A percentile compares a stretch with the other conserved stretches of the same genome.
phyloP scores from a whole-genome alignment of 2,888 invertebrate species.

The Lasioglossum lativentre region DNA sequence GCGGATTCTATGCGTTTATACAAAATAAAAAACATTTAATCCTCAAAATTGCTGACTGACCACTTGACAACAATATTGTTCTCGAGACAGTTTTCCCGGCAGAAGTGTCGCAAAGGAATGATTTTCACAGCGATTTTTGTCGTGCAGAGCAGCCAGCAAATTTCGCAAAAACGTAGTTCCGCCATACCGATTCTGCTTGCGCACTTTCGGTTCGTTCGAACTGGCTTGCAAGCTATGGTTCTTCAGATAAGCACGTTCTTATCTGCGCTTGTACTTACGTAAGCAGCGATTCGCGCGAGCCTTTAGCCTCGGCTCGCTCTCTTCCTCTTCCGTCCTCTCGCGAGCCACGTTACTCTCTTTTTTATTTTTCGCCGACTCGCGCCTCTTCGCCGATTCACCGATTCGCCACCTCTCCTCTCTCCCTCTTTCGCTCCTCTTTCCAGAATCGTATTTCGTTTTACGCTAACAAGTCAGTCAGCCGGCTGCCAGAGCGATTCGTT shows the following conservation, averaged over 20 bases:
- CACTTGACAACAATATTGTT: background rate
- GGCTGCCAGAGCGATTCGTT: background rate
- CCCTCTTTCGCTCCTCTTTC: background rate
- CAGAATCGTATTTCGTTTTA: conserved; percentile 27
- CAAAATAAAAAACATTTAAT: no score
- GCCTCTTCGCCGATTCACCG: background rate
- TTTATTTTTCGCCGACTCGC: conserved; percentile 4
- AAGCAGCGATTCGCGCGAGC: conserved; percentile 67
- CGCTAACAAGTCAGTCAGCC: conserved; percentile 4
- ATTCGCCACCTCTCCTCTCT: background rate
- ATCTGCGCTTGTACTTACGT: conserved; percentile 72
- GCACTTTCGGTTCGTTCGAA: conserved; percentile 53
- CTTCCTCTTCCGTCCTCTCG: conserved; percentile 38
- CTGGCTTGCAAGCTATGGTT: conserved; percentile 69
- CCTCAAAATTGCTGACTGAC: no score
- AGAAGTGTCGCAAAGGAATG: background rate
- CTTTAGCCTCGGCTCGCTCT: conserved; percentile 49
- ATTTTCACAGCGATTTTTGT: background rate
- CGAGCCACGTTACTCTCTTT: background rate
- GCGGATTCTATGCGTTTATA: background rate
- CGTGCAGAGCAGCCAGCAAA: conserved; percentile 27
- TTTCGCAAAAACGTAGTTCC: conserved; percentile 10
- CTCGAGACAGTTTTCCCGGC: background rate
- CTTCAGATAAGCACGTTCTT: conserved; percentile 74
- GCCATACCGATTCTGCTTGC: conserved; percentile 47